A percentile compares a stretch with the other conserved stretches of the same genome.
These are phyloP conservation scores for Drosophila longiperda DNA, from an alignment of 2,888 invertebrate genomes.

Conservation along the genomic window DNA sequence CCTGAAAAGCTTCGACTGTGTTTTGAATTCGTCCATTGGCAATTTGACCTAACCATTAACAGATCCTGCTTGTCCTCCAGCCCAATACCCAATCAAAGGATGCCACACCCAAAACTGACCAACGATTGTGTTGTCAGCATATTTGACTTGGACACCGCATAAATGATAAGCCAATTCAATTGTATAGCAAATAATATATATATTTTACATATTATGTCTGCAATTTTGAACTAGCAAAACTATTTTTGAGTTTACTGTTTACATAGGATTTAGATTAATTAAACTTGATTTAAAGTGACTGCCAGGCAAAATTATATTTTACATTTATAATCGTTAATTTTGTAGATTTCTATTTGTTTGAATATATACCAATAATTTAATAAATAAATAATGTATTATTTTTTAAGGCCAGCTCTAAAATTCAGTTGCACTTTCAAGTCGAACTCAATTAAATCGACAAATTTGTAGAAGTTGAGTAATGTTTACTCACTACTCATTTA, in stretches of 20 bases:
- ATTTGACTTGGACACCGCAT: background rate
- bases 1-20: slow-evolving; percentile 19
- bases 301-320: background rate
- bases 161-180: background rate
- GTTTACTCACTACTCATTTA: too few species aligned
- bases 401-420: background rate
- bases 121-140: background rate
- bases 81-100: slow-evolving; percentile 10
- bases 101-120: slow-evolving; percentile 2
- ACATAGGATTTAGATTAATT: background rate
- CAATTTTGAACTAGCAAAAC: too few species aligned
- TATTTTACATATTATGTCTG: background rate
- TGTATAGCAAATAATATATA: background rate
- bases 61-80: slow-evolving; percentile 16
- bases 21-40: slow-evolving; percentile 14
- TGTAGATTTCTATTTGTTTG: too few species aligned
- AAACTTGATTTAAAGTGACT: background rate
- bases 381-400: too few species aligned
- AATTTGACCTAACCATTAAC: slow-evolving; percentile 18
- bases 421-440: background rate
- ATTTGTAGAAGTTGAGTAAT: too few species aligned
- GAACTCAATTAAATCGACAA: background rate
- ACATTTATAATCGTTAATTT: too few species aligned
- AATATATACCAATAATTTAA: too few species aligned
- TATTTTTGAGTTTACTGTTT: background rate